phyloP scores from a whole-genome alignment of 2,888 invertebrate species.

The Gonocerus acuteangulatus region DNA sequence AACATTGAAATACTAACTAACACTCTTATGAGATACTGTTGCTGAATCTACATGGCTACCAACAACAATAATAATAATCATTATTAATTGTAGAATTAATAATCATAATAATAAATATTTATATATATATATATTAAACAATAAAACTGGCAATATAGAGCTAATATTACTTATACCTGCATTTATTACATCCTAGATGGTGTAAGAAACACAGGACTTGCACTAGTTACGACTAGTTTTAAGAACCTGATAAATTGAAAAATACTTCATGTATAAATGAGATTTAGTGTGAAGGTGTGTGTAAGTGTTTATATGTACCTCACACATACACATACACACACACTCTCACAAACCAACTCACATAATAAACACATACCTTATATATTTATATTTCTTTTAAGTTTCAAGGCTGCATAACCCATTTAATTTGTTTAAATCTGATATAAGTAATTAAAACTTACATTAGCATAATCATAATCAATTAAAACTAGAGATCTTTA shows the following conservation, averaged over 20 bases:
- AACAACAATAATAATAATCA: conserved; percentile 35
- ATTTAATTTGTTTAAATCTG: conserved; percentile 17
- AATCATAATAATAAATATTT: conserved; percentile 35
- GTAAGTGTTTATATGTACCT: background rate
- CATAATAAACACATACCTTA: background rate
- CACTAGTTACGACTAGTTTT: conserved; percentile 35
- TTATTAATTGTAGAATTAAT: conserved; percentile 29
- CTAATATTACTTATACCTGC: conserved; percentile 25
- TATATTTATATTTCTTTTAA: no score
- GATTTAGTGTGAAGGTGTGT: conserved; percentile 15
- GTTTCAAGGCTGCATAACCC: conserved; percentile 34
- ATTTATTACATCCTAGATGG: conserved; percentile 11
- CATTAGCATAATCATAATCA: conserved; percentile 3
- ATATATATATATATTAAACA: conserved; percentile 30
- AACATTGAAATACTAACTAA: conserved; percentile 36
- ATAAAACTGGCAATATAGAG: conserved; percentile 34
- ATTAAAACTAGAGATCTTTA: conserved; percentile 17
- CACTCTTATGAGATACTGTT: conserved; percentile 36
- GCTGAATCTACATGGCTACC: conserved; percentile 36
- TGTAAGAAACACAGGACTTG: conserved; percentile 32
- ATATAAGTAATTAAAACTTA: conserved; percentile 15
- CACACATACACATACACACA: background rate
- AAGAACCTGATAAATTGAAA: conserved; percentile 28
- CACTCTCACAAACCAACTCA: background rate
- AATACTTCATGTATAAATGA: conserved; percentile 9